Conservation (phyloP, 2,797 vertebrate genomes). For the Choloepus didactylus region DNA sequence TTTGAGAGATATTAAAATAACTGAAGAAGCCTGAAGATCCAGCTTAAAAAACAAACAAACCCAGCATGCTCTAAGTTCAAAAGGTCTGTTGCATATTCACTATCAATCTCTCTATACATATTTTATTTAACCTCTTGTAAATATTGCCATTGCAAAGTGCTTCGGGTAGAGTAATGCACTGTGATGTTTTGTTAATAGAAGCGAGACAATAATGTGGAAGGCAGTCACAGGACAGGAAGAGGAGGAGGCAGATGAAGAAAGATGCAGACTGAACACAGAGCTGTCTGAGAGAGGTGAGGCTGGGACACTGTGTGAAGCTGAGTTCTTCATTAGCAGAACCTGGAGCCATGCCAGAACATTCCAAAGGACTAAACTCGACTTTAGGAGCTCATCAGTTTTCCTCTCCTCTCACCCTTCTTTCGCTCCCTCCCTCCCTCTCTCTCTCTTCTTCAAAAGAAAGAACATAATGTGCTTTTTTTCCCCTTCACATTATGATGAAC, state of each 20-base stretch:
- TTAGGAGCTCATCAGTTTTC: slow-evolving; percentile 70
- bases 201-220: slow-evolving; percentile 71
- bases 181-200: slow-evolving; percentile 64
- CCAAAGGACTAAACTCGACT: slow-evolving; percentile 70
- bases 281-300: slow-evolving; percentile 76
- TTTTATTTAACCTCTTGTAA: slow-evolving; percentile 76
- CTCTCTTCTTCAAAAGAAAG: slow-evolving; percentile 67
- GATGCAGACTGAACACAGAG: slow-evolving; percentile 56
- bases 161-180: slow-evolving; percentile 68
- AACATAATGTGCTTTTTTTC: slow-evolving; percentile 50
- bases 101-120: slow-evolving; percentile 57
- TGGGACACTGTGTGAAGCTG: slow-evolving; percentile 68
- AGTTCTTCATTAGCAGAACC: slow-evolving; percentile 84
- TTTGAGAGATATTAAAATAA: slow-evolving; percentile 67
- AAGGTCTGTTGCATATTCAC: slow-evolving; percentile 47
- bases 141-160: slow-evolving; percentile 54
- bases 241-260: slow-evolving; percentile 58
- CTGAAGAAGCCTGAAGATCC: slow-evolving; percentile 51
- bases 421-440: not conserved
- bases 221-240: not conserved
- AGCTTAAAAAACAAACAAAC: slow-evolving; percentile 64
- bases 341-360: slow-evolving; percentile 83
- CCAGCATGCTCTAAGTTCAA: slow-evolving; percentile 69
- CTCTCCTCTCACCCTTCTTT: not conserved
- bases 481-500: slow-evolving; percentile 26